Percentiles rank a stretch among this genome's conserved stretches.
phyloP scores from a whole-genome alignment of 1,140 invertebrate species.

The Euura lappo region DNA sequence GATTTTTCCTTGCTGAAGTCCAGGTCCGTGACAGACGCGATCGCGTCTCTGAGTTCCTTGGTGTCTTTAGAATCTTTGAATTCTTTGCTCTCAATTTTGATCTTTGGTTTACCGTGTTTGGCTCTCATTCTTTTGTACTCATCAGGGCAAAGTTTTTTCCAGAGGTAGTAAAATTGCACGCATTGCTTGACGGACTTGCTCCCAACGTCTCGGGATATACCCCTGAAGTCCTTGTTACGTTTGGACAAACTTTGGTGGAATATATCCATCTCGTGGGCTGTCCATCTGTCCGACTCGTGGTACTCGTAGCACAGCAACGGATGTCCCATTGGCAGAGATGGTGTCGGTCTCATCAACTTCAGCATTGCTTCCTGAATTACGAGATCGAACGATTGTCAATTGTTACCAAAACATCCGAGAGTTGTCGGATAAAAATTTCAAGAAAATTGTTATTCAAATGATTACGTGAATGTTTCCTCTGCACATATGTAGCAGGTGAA shows the following conservation, averaged over 20 bases:
- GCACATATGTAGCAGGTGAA: slow-evolving; percentile 87
- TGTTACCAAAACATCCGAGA: slow-evolving; percentile 11
- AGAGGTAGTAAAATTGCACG: slow-evolving; percentile 97
- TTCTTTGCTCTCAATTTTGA: slow-evolving; percentile 50
- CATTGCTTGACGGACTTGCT: slow-evolving; percentile 93
- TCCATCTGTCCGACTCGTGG: slow-evolving; percentile 82
- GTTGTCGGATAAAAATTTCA: slow-evolving; percentile 17
- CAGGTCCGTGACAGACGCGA: slow-evolving; percentile 55
- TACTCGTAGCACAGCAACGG: slow-evolving; percentile 76
- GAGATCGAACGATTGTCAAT: background rate
- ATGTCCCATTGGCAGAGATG: slow-evolving; percentile 76
- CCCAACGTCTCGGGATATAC: slow-evolving; percentile 84
- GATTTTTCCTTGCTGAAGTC: slow-evolving; percentile 58
- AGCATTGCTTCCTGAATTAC: slow-evolving; percentile 77
- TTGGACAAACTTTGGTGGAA: slow-evolving; percentile 89
- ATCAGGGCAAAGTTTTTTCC: slow-evolving; percentile 95
- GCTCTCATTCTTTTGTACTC: slow-evolving; percentile 74
- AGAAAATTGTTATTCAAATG: slow-evolving; percentile 16
- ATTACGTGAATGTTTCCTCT: slow-evolving; percentile 86
- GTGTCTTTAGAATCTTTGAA: slow-evolving; percentile 45
- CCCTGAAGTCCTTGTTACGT: slow-evolving; percentile 93
- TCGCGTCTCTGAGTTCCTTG: slow-evolving; percentile 54
- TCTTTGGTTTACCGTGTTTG: slow-evolving; percentile 51
- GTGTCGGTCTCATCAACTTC: slow-evolving; percentile 77
- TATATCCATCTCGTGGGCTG: slow-evolving; percentile 81